Evolutionary conservation across 1,140 invertebrate genomes (phyloP), one percentile per base, ranked within the genome.

Genomic region (Solen grandis): DNA sequence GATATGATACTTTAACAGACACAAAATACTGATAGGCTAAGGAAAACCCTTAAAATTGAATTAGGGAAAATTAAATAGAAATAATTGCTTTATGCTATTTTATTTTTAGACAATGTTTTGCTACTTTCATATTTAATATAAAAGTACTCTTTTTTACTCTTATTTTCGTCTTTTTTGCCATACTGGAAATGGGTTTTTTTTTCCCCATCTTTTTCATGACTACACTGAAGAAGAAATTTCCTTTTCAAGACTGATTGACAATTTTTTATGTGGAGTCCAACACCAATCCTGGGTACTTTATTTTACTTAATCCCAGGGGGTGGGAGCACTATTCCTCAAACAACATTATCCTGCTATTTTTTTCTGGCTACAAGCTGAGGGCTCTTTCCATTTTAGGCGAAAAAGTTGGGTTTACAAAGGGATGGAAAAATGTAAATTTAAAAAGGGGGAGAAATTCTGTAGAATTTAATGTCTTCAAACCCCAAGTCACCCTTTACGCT

Each of bases 281-380:
- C 75, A 95, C 95, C 1, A 93, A 94, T 80, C 92, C 96, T 25
- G 95, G 95, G 78, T 95, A 95, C 89, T 96, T 96, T n/a, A 96
- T 96, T 92, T 96, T 95, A 95, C n/a, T n/a, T 94, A 97, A 79
- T 94, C 96, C 5, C 95, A 96, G 1, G 95, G 94, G 25, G 95
- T 96, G 1, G 93, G 94, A 10, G 92, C 95, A 69, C 93, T 96
- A 25, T 95, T 95, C 84, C 93, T 96, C 46, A 89, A n/a, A 96
- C 36, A 97, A 96, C 92, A 94, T 97, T 80, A 92, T 95, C 3
- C 93, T 96, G 68, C 94, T 97, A 8, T 94, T 95, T 76, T 94
- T 96, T 85, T 88, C 88, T 16, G 89, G 88, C 0, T 81, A 84
- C 60, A 85, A 77, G 19, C 29, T 89, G 29, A 69, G 81, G 19